These are phyloP conservation scores for Cataglyphis altisquamis DNA, from an alignment of 2,888 invertebrate genomes.

Conservation along the genomic window DNA sequence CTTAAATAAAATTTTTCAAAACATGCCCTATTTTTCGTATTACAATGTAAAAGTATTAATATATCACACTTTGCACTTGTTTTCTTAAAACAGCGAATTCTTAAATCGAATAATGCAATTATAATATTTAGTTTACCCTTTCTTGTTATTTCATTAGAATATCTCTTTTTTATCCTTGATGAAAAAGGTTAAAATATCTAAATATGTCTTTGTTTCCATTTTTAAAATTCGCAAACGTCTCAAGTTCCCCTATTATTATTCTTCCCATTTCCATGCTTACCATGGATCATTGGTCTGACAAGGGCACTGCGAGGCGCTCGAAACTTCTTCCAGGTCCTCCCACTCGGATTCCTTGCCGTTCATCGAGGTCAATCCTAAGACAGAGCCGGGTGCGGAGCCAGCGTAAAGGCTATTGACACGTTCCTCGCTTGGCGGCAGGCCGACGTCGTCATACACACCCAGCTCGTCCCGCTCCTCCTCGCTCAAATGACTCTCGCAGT, in stretches of 20 bases:
- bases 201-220: not conserved
- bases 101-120: not conserved
- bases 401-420: constrained; percentile 84
- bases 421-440: constrained; percentile 77
- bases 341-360: constrained; percentile 83
- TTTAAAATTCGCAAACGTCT: not conserved
- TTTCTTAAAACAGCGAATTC: not conserved
- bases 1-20: not conserved
- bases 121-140: not conserved
- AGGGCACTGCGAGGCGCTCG: constrained; percentile 29
- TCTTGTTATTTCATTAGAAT: not conserved
- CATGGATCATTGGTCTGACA: constrained; percentile 56
- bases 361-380: constrained; percentile 65
- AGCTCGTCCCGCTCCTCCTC: constrained; percentile 67
- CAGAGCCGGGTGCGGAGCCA: constrained; percentile 76
- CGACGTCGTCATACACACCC: constrained; percentile 81
- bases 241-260: not conserved
- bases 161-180: not conserved
- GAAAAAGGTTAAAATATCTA: not conserved
- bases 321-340: constrained; percentile 82
- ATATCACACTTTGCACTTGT: not conserved
- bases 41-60: not conserved
- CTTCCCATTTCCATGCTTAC: constrained; percentile 51
- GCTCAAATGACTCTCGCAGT: constrained; percentile 64
- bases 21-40: not conserved